These are phyloP conservation scores for Microctonus hyperodae DNA, from an alignment of 2,888 invertebrate species.

Conservation along the genomic window DNA sequence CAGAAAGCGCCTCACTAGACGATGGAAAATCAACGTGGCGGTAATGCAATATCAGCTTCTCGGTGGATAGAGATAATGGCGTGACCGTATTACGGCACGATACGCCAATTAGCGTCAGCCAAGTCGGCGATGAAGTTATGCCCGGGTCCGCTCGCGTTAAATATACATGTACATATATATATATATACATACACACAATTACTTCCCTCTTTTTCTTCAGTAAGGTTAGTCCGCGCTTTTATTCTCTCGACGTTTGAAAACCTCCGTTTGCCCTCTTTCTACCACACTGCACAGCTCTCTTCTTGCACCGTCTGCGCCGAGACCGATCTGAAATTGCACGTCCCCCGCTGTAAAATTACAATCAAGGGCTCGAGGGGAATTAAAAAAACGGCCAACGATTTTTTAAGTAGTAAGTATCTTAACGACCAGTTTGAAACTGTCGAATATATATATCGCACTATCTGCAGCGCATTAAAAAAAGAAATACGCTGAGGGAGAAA, in stretches of 20 bases:
- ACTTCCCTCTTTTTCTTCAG: constrained; percentile 22
- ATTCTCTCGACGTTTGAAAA: neutral
- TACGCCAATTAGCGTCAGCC: constrained; percentile 56
- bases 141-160: constrained; percentile 35
- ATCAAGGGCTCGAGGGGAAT: constrained; percentile 33
- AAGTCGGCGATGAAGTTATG: constrained; percentile 48
- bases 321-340: constrained; percentile 39
- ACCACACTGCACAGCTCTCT: neutral
- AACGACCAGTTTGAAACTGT: constrained; percentile 23
- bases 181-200: neutral
- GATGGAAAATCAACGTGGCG: constrained; percentile 43
- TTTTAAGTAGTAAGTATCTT: constrained; percentile 26
- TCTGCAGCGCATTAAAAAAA: neutral
- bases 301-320: constrained; percentile 27
- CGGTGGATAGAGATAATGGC: constrained; percentile 52
- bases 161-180: constrained; percentile 24
- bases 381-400: constrained; percentile 14
- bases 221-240: neutral
- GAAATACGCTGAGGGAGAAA: neutral
- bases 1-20: neutral
- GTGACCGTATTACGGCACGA: constrained; percentile 54
- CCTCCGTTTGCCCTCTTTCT: neutral
- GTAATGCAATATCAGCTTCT: constrained; percentile 52
- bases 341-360: constrained; percentile 40
- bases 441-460: constrained; percentile 12